Base-by-base conservation (phyloP, 1,140 invertebrate genomes). In the Anastrepha ludens region DNA sequence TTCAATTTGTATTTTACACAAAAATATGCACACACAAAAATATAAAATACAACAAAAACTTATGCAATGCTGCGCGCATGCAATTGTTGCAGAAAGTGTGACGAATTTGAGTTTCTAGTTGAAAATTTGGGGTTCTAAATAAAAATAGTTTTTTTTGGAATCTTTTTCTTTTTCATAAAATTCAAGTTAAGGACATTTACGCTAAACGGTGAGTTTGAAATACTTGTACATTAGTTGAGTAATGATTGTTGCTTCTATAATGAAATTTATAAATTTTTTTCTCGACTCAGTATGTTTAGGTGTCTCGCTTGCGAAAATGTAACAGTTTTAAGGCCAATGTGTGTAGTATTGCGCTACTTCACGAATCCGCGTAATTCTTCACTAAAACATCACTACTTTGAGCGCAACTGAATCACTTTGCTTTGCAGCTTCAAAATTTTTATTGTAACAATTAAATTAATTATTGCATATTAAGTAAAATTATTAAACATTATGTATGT, bases 21-120 rank as follows among this genome's bases (percentile, higher is more conserved):
- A 86, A 86, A 86, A 44, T 86, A 62, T 86, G 85, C 85, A 86
- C 85, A 86, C 85, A 86, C 85, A 86, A 86, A 86, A 86, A 86
- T 86, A 86, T 86, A 64, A 86, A 86, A 47, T 86, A 64, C 41
- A 86, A 86, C 85, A 86, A 86, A 86, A 44, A 15, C 29, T n/a
- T 81, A 81, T 81, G 74, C 74, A 55, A 55, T 55, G 55, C n/a
- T 81, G 13, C 17, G 67, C 44, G 41, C 17, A 44, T 47, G 29
- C 13, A 74, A n/a, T 74, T 39, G 64, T 67, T n/a, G n/a, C 2
- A 29, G 64, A 67, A 41, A 20, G 20, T 64, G 20, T 64, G 17
- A 29, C 29, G 29, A 29, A 29, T 55, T 55, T 5, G 50, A 55
- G 50, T 7, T 55, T 55, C 9, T 55, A 55, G 50, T 55, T 55